Percentiles rank a stretch among this genome's conserved stretches.
These are phyloP conservation scores for Tenthredo scrophulariae DNA, from an alignment of 2,888 invertebrate genomes.

Conservation along the genomic window DNA sequence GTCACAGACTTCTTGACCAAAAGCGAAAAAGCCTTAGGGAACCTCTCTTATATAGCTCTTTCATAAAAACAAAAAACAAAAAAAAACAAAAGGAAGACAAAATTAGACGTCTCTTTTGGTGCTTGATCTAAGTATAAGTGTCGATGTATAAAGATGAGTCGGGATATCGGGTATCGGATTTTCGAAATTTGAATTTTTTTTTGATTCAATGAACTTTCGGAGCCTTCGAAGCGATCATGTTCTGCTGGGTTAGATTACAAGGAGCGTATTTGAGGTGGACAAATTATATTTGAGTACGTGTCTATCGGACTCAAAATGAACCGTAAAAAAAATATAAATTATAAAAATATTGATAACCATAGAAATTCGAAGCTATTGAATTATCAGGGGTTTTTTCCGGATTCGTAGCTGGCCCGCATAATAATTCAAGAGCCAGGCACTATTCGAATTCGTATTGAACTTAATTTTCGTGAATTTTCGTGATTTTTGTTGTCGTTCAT, in stretches of 20 bases:
- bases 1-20: slow-evolving; percentile 28
- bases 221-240: too few relatives aligned
- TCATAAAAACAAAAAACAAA: background rate
- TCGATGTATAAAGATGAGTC: background rate
- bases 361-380: too few relatives aligned
- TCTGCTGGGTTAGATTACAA: too few relatives aligned
- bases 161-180: background rate
- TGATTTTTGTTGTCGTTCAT: background rate
- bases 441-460: too few relatives aligned
- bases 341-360: too few relatives aligned
- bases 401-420: too few relatives aligned
- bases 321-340: too few relatives aligned
- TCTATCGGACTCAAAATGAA: too few relatives aligned
- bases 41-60: background rate
- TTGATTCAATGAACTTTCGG: background rate
- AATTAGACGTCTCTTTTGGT: background rate
- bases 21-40: background rate
- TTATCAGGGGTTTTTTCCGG: too few relatives aligned
- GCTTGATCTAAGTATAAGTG: background rate
- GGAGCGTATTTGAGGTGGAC: too few relatives aligned
- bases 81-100: background rate
- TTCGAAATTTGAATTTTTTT: background rate
- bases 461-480: background rate
- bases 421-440: too few relatives aligned
- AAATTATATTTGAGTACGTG: too few relatives aligned